A percentile compares a stretch with the other conserved stretches of the same genome.
phyloP scores from a whole-genome alignment of 2,113 vertebrate genomes.

The Monopterus albus region DNA sequence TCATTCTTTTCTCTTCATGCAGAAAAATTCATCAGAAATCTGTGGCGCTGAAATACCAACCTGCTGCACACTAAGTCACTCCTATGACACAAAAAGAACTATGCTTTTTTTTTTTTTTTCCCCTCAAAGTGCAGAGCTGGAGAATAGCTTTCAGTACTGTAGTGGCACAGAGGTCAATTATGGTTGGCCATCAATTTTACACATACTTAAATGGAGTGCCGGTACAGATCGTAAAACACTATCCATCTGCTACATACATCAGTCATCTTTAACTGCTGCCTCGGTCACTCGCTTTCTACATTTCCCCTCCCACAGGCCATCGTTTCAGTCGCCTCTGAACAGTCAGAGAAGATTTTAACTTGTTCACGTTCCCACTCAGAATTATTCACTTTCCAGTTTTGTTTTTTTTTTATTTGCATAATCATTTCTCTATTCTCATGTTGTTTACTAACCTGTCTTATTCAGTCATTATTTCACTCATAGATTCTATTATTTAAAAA shows the following conservation, averaged over 20 bases:
- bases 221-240: constrained; percentile 76
- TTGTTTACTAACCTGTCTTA: background rate
- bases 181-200: constrained; percentile 78
- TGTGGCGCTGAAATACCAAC: constrained; percentile 42
- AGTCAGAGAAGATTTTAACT: constrained; percentile 1
- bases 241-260: constrained; percentile 76
- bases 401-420: background rate
- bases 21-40: constrained; percentile 36
- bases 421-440: background rate
- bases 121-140: constrained; percentile 47
- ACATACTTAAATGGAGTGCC: constrained; percentile 82
- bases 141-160: constrained; percentile 60
- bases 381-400: background rate
- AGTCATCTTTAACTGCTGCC: constrained; percentile 68
- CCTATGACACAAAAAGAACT: constrained; percentile 33
- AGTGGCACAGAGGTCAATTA: constrained; percentile 78
- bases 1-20: constrained; percentile 1
- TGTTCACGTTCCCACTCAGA: background rate
- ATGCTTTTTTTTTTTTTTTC: no score
- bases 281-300: constrained; percentile 36
- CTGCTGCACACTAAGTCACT: constrained; percentile 57
- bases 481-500: no score
- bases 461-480: background rate
- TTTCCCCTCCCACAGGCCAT: constrained; percentile 19
- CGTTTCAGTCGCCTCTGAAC: constrained; percentile 18